Base-by-base conservation (phyloP, 2,888 invertebrate genomes). In the Lissocephala sabroskyi region DNA sequence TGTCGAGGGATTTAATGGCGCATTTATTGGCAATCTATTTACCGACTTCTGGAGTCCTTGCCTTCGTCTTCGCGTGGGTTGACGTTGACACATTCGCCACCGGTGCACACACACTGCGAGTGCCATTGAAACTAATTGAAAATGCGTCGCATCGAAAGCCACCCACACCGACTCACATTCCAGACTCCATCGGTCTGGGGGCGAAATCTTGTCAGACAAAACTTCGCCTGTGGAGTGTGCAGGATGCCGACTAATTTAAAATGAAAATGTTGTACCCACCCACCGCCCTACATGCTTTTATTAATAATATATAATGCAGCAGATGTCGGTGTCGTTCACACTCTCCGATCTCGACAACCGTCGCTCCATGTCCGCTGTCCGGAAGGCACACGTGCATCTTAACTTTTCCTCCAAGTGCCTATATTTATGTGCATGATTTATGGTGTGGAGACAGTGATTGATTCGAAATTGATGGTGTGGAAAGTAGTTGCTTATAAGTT, bases 361-460 rank as follows among this genome's bases (percentile, higher is more conserved):
- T n/a, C 26, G 4, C 26, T 26, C 26, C 9, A 4, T 26, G 5
- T 26, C 26, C 26, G 30, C 13, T 1, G 11, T 4, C 6, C 30
- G 13, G 37, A 28, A 11, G 36, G 45, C 45, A 45, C 14, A 37
- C 16, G 16, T 16, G 10, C 35, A 35, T n/a, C 49, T 44, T 44
- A 56, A 56, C 44, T 63, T 64, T 51, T 49, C 47, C 60, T 49
- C 56, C 53, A n/a, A n/a, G 49, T 67, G 52, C 56, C 54, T 71
- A 67, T 61, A 61, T 67, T 63, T 67, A 61, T 73, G 62, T 65
- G 64, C 73, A 65, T 76, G 65, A 76, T 73, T 76, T 76, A 76
- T 73, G 56, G 59, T 54, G 50, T 57, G 65, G 52, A 60, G 73
- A 73, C 73, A 73, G 58, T 76, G 73, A 73, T 74, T 73, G 67